phyloP scores from a whole-genome alignment of 2,797 vertebrate species.

The Scolopax bukidnonensis region DNA sequence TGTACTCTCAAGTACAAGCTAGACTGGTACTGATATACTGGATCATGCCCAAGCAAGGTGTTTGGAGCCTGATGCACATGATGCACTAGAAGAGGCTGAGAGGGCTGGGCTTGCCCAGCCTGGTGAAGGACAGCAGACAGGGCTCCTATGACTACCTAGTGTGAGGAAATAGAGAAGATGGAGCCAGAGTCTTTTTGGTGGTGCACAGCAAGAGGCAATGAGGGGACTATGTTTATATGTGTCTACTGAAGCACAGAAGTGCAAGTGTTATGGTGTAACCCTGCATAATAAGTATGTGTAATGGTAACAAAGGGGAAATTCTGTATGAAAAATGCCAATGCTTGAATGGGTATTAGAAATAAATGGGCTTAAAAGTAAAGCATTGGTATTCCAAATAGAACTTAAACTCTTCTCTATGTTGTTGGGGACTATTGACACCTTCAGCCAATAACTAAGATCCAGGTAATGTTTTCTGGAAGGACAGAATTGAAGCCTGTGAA shows the following conservation, averaged over 20 bases:
- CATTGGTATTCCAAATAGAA: neutral
- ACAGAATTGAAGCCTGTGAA: fast-evolving
- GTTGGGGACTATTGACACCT: fast-evolving
- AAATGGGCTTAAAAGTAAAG: neutral
- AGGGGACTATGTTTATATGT: neutral
- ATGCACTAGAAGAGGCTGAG: neutral
- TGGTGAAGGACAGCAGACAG: neutral
- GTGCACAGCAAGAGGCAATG: neutral
- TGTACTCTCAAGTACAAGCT: neutral
- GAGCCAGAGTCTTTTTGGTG: neutral
- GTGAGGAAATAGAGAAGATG: neutral
- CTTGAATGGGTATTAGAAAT: neutral
- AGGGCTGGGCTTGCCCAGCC: neutral
- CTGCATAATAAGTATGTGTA: neutral
- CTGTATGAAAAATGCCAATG: neutral
- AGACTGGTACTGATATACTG: neutral
- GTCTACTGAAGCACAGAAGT: neutral
- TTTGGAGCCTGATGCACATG: neutral
- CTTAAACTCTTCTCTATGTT: neutral
- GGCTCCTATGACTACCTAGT: neutral
- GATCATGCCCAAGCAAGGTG: neutral
- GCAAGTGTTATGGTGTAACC: neutral
- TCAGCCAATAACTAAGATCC: neutral
- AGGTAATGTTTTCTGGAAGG: neutral
- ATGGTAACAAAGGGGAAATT: neutral